phyloP scores from a whole-genome alignment of 2,888 invertebrate genomes.

The Alviniconcha strummeri region DNA sequence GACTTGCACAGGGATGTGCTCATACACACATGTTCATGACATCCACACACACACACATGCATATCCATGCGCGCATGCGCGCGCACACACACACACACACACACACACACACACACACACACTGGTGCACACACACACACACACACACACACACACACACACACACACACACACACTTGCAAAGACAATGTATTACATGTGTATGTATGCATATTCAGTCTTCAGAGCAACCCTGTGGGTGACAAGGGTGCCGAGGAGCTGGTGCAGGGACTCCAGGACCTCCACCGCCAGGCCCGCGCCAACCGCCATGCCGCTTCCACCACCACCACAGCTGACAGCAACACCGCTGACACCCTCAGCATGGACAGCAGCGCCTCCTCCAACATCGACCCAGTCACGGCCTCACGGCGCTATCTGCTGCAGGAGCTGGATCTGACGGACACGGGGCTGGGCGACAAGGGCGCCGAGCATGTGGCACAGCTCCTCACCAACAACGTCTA shows the following conservation, averaged over 20 bases:
- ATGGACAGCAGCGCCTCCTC: conserved; percentile 25
- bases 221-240: conserved; percentile 62
- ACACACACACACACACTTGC: neutral
- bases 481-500: conserved; percentile 55
- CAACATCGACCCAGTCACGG: neutral
- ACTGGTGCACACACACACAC: neutral
- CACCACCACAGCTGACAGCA: neutral
- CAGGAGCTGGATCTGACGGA: conserved; percentile 63
- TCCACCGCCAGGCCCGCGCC: conserved; percentile 31
- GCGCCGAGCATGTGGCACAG: conserved; percentile 51
- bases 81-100: neutral
- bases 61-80: too few relatives aligned
- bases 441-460: conserved; percentile 54
- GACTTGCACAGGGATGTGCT: too few relatives aligned
- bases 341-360: conserved; percentile 20
- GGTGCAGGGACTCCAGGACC: conserved; percentile 46
- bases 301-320: conserved; percentile 3
- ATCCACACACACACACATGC: too few relatives aligned
- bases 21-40: too few relatives aligned
- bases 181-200: neutral
- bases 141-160: neutral
- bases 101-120: neutral
- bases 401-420: conserved; percentile 34
- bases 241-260: conserved; percentile 58
- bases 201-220: conserved; percentile 39